phyloP scores from a whole-genome alignment of 2,113 vertebrate genomes.

The Macaca fascicularis region DNA sequence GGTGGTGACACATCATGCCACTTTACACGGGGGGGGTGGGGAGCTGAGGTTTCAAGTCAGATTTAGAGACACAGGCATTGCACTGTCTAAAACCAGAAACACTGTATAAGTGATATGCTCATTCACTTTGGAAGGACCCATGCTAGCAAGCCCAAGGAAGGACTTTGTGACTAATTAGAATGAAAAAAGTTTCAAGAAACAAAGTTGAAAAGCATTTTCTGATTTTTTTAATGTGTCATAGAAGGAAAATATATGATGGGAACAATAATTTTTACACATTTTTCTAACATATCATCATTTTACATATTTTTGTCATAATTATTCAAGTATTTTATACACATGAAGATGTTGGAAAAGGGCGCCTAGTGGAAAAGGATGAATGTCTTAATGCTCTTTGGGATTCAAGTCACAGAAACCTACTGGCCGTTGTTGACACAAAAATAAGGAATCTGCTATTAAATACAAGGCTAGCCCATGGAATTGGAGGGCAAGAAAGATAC shows the following conservation, averaged over 20 bases:
- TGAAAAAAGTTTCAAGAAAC: conserved; percentile 43
- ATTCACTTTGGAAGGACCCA: not conserved
- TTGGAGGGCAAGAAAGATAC: too few relatives aligned
- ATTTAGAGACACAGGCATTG: conserved; percentile 17
- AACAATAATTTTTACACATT: not conserved
- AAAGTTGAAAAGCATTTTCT: conserved; percentile 49
- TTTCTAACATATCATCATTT: not conserved
- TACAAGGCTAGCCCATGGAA: not conserved
- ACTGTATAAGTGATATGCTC: not conserved
- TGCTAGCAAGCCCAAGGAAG: conserved; percentile 4
- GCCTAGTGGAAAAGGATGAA: not conserved
- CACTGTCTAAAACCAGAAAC: not conserved
- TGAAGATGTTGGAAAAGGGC: not conserved
- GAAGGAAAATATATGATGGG: not conserved
- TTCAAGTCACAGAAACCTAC: not conserved
- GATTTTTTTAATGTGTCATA: not conserved
- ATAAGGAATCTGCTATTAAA: not conserved
- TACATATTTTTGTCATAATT: not conserved
- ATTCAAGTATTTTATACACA: not conserved
- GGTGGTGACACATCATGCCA: not conserved
- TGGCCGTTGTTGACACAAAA: not conserved
- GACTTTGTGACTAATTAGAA: not conserved
- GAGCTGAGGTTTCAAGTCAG: not conserved
- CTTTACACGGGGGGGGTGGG: not conserved
- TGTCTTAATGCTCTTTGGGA: not conserved